Evolutionary conservation across 2,888 invertebrate genomes (phyloP).

Genomic region (Isoperla grammatica): DNA sequence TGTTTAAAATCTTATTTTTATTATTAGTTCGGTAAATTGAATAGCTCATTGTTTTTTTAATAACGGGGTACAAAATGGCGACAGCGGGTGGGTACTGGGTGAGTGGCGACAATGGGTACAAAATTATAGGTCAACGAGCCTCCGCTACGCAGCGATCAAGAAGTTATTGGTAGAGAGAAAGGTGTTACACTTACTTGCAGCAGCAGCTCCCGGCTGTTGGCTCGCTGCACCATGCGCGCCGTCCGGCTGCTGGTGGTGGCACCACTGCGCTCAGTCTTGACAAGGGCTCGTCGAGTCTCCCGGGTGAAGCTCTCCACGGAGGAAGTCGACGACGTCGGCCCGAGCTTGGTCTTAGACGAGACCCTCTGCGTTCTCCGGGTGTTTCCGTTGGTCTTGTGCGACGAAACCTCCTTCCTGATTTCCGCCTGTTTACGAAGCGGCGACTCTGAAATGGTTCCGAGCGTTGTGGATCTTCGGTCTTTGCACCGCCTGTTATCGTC

Average conservation of each 20-base stretch:
- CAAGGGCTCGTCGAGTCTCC: conserved; percentile 24
- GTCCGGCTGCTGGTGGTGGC: conserved; percentile 32
- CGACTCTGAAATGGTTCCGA: conserved; percentile 33
- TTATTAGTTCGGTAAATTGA: too few species aligned
- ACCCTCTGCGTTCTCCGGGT: background rate
- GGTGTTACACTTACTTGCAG: conserved; percentile 18
- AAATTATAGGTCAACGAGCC: too few species aligned
- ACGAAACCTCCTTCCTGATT: background rate
- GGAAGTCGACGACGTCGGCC: conserved; percentile 41
- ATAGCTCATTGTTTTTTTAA: too few species aligned
- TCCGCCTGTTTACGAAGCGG: conserved; percentile 4
- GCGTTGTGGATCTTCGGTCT: conserved; percentile 33
- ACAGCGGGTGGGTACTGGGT: too few species aligned
- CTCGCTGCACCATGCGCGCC: conserved; percentile 47
- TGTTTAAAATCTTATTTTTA: too few species aligned
- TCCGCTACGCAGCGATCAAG: too few species aligned
- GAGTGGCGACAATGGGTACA: too few species aligned
- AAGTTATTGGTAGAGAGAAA: too few species aligned
- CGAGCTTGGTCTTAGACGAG: conserved; percentile 36
- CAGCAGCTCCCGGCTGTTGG: conserved; percentile 45
- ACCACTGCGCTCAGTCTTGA: conserved; percentile 26
- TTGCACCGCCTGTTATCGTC: conserved; percentile 34
- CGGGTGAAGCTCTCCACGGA: conserved; percentile 39
- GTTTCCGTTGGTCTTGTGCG: background rate
- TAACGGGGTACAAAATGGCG: too few species aligned